Conservation (phyloP, 2,113 vertebrate genomes). For the Hypanus sabinus region DNA sequence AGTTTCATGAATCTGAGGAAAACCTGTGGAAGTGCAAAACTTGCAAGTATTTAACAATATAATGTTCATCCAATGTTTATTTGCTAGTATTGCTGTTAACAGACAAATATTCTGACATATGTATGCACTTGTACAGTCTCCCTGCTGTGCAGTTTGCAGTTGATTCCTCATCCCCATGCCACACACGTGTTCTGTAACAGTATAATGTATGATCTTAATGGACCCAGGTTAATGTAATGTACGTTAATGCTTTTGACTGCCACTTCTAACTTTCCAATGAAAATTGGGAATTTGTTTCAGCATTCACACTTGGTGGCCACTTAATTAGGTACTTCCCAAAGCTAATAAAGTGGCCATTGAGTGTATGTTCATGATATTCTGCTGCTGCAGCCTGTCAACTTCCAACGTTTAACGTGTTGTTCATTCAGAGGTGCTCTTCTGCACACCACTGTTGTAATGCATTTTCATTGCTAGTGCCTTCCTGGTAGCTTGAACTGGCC, state of each 20-base stretch:
- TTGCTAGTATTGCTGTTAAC: not conserved
- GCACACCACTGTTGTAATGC: too few species aligned
- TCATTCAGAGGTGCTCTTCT: too few species aligned
- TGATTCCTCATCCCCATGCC: not conserved
- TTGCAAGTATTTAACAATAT: not conserved
- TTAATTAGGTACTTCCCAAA: too few species aligned
- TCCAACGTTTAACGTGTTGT: too few species aligned
- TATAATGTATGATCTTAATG: too few species aligned
- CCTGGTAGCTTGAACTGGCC: too few species aligned
- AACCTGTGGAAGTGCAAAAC: not conserved
- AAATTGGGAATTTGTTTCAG: not conserved
- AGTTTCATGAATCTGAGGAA: not conserved
- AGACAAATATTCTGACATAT: not conserved
- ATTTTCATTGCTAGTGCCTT: too few species aligned
- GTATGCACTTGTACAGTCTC: not conserved
- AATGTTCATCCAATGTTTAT: not conserved
- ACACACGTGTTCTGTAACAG: too few species aligned
- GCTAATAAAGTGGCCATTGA: too few species aligned
- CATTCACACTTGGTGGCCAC: not conserved
- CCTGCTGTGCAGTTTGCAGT: not conserved
- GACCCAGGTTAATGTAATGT: too few species aligned
- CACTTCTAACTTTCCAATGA: not conserved
- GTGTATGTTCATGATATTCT: too few species aligned
- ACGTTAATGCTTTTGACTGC: not conserved
- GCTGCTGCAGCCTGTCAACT: too few species aligned